Base-by-base conservation (phyloP, 2,888 invertebrate genomes). In the Cryptocephalus moraei region DNA sequence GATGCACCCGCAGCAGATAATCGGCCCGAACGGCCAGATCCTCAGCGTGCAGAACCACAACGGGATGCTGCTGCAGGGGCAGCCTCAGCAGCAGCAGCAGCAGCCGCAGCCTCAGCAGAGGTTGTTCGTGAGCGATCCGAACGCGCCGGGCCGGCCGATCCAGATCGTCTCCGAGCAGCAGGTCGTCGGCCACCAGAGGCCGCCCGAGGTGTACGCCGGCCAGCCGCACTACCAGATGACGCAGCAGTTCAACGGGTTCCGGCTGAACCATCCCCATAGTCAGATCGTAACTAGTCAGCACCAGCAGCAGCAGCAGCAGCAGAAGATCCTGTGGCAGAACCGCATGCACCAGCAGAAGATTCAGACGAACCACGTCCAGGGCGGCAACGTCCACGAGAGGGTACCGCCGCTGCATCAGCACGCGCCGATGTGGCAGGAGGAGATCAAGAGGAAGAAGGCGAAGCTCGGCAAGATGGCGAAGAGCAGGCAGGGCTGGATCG, bases 321-420 rank as follows among this genome's bases (percentile, higher is more conserved):
- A 62, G 52, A 77, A 76, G 61, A 71, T 77, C 51, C 76, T 77
- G 52, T 77, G 77, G 58, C 76, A 56, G 41, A 54, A 57, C 46
- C 50, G 56, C 22, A 49, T 60, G 58, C 51, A 58, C 61, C 58
- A 60, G 58, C 61, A 39, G 46, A 60, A 52, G 62, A 62, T 48
- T 58, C 65, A 54, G 57, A 73, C 42, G 9, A 47, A 45, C 32
- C 53, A 49, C 34, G 73, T 77, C 32, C 33, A 10, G 9, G 13
- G 11, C 8, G 10, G 33, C 12, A 67, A 60, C 74, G 77, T 50
- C 75, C 82, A 81, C 57, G 80, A 85, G 50, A 76, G 85, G 50
- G 85, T 86, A 9, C 85, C 85, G 13, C 85, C 85, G 0, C 66
- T 86, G 39, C 84, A 84, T 54, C 84, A 83, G 62, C 82, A 84